A percentile compares a stretch with the other conserved stretches of the same genome.
These are phyloP conservation scores for Struthidea cinerea DNA, from an alignment of 2,113 vertebrate species.

Conservation along the genomic window DNA sequence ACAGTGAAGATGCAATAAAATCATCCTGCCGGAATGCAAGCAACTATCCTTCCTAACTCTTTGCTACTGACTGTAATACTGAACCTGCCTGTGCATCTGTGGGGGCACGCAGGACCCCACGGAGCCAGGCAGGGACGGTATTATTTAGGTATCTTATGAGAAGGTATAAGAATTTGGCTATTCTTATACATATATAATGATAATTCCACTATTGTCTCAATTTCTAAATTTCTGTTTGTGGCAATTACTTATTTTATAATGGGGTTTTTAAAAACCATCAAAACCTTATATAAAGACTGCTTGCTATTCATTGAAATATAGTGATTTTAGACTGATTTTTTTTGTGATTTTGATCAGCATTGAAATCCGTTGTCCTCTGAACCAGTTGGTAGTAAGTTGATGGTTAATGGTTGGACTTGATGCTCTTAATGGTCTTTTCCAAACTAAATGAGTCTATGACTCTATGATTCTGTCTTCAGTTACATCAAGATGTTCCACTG, in stretches of 20 bases:
- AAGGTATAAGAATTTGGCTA: background rate
- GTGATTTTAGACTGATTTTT: background rate
- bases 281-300: background rate
- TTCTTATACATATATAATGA: background rate
- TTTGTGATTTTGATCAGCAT: background rate
- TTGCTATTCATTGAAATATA: background rate
- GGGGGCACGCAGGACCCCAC: too few species aligned
- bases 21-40: too few species aligned
- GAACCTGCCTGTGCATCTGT: too few species aligned
- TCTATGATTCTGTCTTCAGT: background rate
- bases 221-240: background rate
- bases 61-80: too few species aligned
- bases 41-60: too few species aligned
- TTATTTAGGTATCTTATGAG: background rate
- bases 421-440: background rate
- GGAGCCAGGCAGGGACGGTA: too few species aligned
- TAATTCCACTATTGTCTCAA: background rate
- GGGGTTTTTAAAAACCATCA: background rate
- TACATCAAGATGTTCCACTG: background rate
- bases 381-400: background rate
- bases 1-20: too few species aligned
- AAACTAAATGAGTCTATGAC: background rate
- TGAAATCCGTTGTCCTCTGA: background rate
- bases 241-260: background rate
- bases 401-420: accelerated